Evolutionary conservation across 2,888 invertebrate species (phyloP), one percentile per base, ranked within the genome.

Genomic region (Spisula subtruncata): DNA sequence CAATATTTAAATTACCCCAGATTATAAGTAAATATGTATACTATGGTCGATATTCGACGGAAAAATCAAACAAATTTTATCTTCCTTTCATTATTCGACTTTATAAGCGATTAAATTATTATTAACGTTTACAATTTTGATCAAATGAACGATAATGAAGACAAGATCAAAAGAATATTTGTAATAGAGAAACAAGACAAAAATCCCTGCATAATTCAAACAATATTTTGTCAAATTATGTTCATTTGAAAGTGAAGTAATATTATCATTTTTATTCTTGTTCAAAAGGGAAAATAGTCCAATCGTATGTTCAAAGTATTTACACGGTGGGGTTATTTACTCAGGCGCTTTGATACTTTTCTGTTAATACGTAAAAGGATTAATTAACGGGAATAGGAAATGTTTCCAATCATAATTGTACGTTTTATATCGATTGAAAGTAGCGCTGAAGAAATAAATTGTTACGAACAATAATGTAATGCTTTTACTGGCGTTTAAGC

Each of bases 171-270:
- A 75, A 32, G 75, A 75, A 18, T 16, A 4, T 35, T 16, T 75
- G 18, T 35, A 16, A 18, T 75, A 16, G 71, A 48, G 48, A 84
- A 84, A 51, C 18, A 41, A 35, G 66, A 46, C 60, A 83, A 35
- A 83, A 71, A 35, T 71, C 66, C 46, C 29, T n/a, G 48, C 48
- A 83, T 66, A 83, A 46, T 41, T 71, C 46, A 48, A 46, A 35
- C 18, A 12, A 46, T 46, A 46, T 20, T 71, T 83, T 71, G 71
- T 83, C 29, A 83, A 46, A 71, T 25, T 83, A 66, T 83, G 83
- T 83, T 83, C 83, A 83, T 71, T 83, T 83, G 83, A 83, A 83
- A 83, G 71, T 46, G 71, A 66, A 75, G 18, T 83, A 66, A 32
- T 60, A 83, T 71, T 71, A 35, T 71, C 46, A 25, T 48, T 48